Evolutionary conservation across 2,888 invertebrate species (phyloP).

Genomic region (Eremobia ochroleuca): DNA sequence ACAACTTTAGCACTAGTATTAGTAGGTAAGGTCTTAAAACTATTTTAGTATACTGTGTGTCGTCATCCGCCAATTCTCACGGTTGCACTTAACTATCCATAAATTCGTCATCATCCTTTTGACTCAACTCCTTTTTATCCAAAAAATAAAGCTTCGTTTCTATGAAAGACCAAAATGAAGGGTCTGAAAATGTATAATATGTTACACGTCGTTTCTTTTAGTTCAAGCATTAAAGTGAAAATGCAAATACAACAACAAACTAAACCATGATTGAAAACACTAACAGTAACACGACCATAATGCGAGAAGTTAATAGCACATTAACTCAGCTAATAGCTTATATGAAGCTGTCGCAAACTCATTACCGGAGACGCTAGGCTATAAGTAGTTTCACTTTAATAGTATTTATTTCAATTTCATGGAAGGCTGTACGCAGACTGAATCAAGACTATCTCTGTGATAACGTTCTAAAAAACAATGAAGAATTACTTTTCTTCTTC

Average conservation of each 20-base stretch:
- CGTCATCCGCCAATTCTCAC: too few species aligned
- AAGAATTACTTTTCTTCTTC: neutral
- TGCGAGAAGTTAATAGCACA: slow-evolving; percentile 25
- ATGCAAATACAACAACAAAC: neutral
- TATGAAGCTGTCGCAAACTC: slow-evolving; percentile 20
- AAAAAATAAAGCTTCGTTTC: neutral
- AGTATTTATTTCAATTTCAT: neutral
- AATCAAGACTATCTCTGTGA: neutral
- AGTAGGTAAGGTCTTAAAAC: too few species aligned
- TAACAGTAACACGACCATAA: slow-evolving; percentile 22
- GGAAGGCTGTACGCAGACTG: neutral
- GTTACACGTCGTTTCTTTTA: neutral
- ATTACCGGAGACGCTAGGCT: slow-evolving; percentile 33
- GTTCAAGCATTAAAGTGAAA: neutral
- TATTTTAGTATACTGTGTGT: too few species aligned
- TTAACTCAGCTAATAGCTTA: slow-evolving; percentile 33
- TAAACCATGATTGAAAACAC: neutral
- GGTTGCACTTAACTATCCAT: too few species aligned
- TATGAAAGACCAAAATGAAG: neutral
- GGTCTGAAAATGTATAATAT: neutral
- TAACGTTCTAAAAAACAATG: neutral
- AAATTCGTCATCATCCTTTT: too few species aligned
- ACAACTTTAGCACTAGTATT: too few species aligned
- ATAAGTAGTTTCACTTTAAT: slow-evolving; percentile 19
- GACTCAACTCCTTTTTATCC: neutral